Base-by-base conservation (phyloP, 2,113 vertebrate species). In the Varanus komodoensis region DNA sequence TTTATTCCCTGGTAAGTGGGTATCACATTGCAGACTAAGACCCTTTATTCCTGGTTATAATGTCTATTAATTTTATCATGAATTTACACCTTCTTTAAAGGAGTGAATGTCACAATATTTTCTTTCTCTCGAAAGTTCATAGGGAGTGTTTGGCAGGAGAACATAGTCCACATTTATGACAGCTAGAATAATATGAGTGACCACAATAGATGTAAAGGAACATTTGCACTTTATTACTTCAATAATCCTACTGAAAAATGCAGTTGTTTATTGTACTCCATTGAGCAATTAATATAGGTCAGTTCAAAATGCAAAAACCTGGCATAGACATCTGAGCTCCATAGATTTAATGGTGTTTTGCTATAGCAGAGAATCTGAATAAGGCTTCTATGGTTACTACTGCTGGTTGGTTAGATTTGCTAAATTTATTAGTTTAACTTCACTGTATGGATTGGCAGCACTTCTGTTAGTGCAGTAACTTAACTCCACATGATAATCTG, bases 141-240 rank as follows among this genome's bases (percentile, higher is more conserved):
- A 95, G 91, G 93, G 85, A 94, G 90, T 93, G 25, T 96, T 95
- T 97, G 95, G 96, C 96, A 93, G 87, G 83, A 95, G 95, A 97
- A 96, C 68, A 96, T 87, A 95, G 92, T 89, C 54, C 89, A 73
- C 19, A 87, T 96, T 95, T 92, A 93, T 94, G 90, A 57, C 86
- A 93, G 91, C 92, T 93, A 87, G 86, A 93, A 94, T 96, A 95
- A 93, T 93, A 93, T 77, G 74, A 92, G 94, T 97, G 96, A 95
- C 95, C 95, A 93, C 96, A 97, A 92, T 91, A 94, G 90, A 94
- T 96, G 93, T 71, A 87, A 95, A 97, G 90, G 87, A 96, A 95
- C 94, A 95, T 94, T 96, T 95, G 84, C 34, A 90, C 84, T 95
- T 97, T 95, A 96, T 94, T 96, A 93, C 92, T 92, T 96, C 95